Evolutionary conservation across 1,140 invertebrate species (phyloP).

Genomic region (Drosophila watanabei): DNA sequence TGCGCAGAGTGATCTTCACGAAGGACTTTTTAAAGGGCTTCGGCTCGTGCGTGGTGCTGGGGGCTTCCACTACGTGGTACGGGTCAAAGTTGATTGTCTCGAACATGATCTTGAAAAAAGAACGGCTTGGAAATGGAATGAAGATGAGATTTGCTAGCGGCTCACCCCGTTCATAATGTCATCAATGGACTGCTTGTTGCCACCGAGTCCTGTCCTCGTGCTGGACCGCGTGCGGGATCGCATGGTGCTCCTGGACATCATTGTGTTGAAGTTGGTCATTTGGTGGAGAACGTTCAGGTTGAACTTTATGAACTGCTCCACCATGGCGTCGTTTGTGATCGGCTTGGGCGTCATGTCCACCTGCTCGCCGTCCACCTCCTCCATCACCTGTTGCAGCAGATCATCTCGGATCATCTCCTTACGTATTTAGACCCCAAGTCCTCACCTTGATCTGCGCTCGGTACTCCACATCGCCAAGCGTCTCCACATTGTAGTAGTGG

Average conservation of each 20-base stretch:
- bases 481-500: constrained; percentile 54
- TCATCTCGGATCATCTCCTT: too few species aligned
- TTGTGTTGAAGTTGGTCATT: constrained; percentile 15
- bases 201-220: constrained; percentile 51
- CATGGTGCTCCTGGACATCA: neutral
- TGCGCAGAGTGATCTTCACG: constrained; percentile 88
- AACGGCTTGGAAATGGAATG: too few species aligned
- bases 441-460: constrained; percentile 56
- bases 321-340: constrained; percentile 2
- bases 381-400: constrained; percentile 34
- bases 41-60: neutral
- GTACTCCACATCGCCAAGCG: constrained; percentile 27
- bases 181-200: constrained; percentile 71
- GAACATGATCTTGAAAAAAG: constrained; percentile 29
- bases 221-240: constrained; percentile 54
- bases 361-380: constrained; percentile 30
- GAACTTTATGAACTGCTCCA: constrained; percentile 47
- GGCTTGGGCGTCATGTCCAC: constrained; percentile 61
- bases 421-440: too few species aligned
- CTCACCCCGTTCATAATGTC: constrained; percentile 65
- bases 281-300: constrained; percentile 44
- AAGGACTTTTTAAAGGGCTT: constrained; percentile 55
- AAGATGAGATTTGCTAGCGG: neutral
- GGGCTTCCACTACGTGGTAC: neutral
- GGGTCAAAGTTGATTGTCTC: constrained; percentile 62